Conservation (phyloP, 1,140 invertebrate genomes). For the Achatina immaculata region DNA sequence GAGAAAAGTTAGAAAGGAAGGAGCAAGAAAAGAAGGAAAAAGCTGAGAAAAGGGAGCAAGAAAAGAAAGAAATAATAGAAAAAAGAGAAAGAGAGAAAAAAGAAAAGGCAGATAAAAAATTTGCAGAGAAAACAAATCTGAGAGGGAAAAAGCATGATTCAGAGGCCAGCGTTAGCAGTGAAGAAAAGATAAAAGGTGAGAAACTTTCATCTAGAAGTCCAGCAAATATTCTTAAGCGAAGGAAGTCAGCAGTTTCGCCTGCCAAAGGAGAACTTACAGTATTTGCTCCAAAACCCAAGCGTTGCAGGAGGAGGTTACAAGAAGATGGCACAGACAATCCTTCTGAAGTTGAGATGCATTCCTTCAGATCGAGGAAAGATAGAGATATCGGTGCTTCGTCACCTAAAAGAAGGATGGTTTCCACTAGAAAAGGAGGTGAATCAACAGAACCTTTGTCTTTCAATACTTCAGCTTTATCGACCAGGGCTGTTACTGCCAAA, state of each 20-base stretch:
- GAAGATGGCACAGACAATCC: neutral
- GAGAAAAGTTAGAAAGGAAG: neutral
- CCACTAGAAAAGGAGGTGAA: neutral
- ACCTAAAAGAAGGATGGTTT: neutral
- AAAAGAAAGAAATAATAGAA: constrained; percentile 6
- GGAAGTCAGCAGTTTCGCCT: constrained; percentile 2
- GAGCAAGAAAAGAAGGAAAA: constrained; percentile 19
- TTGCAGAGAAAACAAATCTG: neutral
- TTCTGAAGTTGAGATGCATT: neutral
- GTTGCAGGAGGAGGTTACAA: neutral
- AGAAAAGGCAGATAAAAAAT: neutral
- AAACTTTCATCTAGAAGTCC: no score
- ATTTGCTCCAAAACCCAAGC: neutral
- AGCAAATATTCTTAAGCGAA: neutral
- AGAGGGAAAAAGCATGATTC: neutral
- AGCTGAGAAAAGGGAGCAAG: constrained; percentile 7
- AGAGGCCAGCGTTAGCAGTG: neutral
- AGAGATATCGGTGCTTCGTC: neutral
- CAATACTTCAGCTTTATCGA: neutral
- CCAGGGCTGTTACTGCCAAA: neutral
- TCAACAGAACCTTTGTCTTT: neutral
- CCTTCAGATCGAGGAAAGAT: neutral
- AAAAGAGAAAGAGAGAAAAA: neutral
- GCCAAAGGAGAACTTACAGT: neutral
- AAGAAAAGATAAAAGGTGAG: neutral